Evolutionary conservation across 2,888 invertebrate species (phyloP).

Genomic region (Cordylochernes scorpioides): DNA sequence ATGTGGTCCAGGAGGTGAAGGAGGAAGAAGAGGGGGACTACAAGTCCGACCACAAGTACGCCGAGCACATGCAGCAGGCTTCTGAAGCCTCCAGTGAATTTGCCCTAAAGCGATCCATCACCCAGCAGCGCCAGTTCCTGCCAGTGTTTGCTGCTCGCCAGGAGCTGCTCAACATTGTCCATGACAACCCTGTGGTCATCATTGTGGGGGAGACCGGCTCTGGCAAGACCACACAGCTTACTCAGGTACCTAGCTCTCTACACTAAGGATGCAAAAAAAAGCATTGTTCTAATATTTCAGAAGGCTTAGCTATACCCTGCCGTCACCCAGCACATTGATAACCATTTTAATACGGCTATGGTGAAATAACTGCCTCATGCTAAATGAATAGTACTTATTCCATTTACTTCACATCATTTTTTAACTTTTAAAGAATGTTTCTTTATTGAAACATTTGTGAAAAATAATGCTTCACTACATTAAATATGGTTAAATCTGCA

Average conservation of each 20-base stretch:
- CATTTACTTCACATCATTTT: no score
- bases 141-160: constrained; percentile 88
- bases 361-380: no score
- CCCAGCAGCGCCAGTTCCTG: constrained; percentile 62
- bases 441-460: background rate
- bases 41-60: constrained; percentile 81
- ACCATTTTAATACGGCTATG: no score
- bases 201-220: constrained; percentile 86
- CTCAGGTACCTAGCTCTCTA: constrained; percentile 38
- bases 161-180: constrained; percentile 61
- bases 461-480: background rate
- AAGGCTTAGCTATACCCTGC: no score
- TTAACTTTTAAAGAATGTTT: background rate
- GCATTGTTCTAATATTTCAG: no score
- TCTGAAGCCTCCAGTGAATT: constrained; percentile 32
- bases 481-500: background rate
- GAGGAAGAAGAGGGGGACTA: constrained; percentile 52
- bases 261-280: no score
- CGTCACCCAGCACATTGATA: no score
- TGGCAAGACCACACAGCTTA: constrained; percentile 90
- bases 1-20: constrained; percentile 29
- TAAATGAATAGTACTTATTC: no score
- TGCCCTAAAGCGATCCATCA: constrained; percentile 24
- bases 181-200: constrained; percentile 76
- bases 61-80: constrained; percentile 56